phyloP scores from a whole-genome alignment of 2,797 vertebrate species.

The Varecia variegata region DNA sequence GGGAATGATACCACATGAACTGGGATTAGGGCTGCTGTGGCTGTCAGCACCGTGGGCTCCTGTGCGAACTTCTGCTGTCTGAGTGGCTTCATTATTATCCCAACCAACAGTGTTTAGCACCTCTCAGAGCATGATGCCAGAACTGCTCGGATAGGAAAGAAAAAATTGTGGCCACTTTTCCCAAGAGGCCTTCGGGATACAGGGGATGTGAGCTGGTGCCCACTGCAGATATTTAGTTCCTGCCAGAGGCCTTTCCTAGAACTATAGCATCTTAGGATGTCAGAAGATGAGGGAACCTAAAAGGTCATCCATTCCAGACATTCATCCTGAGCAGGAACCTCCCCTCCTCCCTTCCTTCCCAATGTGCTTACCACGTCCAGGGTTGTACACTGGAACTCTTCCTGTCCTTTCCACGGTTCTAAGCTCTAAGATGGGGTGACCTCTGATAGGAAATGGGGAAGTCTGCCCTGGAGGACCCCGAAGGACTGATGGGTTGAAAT shows the following conservation, averaged over 20 bases:
- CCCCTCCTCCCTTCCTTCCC: neutral
- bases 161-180: neutral
- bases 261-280: neutral
- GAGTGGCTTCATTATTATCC: neutral
- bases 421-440: neutral
- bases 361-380: neutral
- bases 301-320: neutral
- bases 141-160: neutral
- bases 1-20: constrained; percentile 77
- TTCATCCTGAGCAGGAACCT: neutral
- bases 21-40: constrained; percentile 12
- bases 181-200: neutral
- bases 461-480: neutral
- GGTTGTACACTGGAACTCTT: neutral
- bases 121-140: neutral
- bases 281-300: neutral
- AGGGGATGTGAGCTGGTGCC: neutral
- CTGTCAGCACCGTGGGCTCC: constrained; percentile 48
- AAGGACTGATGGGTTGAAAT: neutral
- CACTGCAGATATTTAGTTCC: neutral
- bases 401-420: neutral
- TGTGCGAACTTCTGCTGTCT: constrained; percentile 56
- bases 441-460: neutral
- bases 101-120: neutral
- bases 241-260: neutral